Base-by-base conservation (phyloP, 2,888 invertebrate species). In the Amphipyra tragopoginis region DNA sequence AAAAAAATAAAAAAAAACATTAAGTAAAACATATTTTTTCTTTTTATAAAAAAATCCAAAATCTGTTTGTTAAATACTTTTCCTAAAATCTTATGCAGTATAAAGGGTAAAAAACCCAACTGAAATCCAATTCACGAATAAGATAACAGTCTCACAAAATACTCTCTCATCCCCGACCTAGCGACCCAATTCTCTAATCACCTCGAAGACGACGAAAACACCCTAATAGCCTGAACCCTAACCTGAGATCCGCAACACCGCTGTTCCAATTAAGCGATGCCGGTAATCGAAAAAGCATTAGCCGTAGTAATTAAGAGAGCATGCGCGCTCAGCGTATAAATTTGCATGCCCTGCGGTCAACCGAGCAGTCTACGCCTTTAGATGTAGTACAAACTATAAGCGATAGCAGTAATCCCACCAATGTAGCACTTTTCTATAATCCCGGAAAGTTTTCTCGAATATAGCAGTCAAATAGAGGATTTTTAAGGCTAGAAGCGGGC, bases 201-300 rank as follows among this genome's bases (percentile, higher is more conserved):
- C 68, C 67, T 59, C 9, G 21, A 39, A 51, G 75, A 70, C 55
- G 55, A 40, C 42, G 54, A 48, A 60, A 69, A 68, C 52, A 57
- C 51, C 15, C 1, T 43, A 62, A 71, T 67, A 63, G 51, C 40
- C 47, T 63, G 29, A 58, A 38, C 69, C 55, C 60, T 42, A 52
- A 64, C 59, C 51, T n/a, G 43, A 60, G 26, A 52, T 60, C 72
- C 60, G 29, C 54, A 71, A 71, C 57, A 65, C 67, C 56, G 67
- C 56, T 57, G 63, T 72, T 79, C 80, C 82, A 86, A 88, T 88
- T 85, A 67, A 85, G 80, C 75, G 77, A 75, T 55, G 61, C 53
- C 69, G 81, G 86, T 86, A 86, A 91, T 92, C 87, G 91, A 86
- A 92, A 91, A 91, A 79, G 88, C 92, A 92, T 92, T 92, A 92